Percentiles rank a stretch among this genome's conserved stretches.
Conservation (phyloP, 2,888 invertebrate species). For the Drosophila demipolita region DNA sequence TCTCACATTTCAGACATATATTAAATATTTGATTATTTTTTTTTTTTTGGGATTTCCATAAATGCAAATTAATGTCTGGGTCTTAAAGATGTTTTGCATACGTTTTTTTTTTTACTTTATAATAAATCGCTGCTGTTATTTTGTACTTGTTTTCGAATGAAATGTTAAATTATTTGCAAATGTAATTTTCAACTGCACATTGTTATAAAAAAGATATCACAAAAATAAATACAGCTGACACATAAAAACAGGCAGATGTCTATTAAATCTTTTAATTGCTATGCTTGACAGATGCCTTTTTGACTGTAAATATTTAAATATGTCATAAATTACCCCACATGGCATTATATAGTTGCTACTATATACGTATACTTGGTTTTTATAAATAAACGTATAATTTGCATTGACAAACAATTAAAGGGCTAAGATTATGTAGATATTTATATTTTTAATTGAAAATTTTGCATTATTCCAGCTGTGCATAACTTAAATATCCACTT, state of each 20-base stretch:
- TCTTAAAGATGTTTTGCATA: not conserved
- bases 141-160: not conserved
- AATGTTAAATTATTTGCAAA: constrained; percentile 1
- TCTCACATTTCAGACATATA: constrained; percentile 11
- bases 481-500: constrained; percentile 13
- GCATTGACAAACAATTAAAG: not conserved
- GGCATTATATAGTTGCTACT: not conserved
- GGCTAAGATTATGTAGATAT: not conserved
- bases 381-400: not conserved
- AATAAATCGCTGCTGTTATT: not conserved
- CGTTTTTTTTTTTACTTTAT: not conserved
- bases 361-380: not conserved
- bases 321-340: not conserved
- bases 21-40: constrained; percentile 1
- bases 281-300: constrained; percentile 11
- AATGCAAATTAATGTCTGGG: constrained; percentile 2
- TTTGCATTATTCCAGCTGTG: not conserved
- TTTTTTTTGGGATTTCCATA: not conserved
- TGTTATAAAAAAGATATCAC: constrained; percentile 1
- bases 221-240: constrained; percentile 13
- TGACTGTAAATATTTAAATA: not conserved
- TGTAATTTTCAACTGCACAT: not conserved
- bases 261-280: constrained; percentile 6
- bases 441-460: not conserved
- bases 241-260: constrained; percentile 17